Evolutionary conservation across 1,140 invertebrate genomes (phyloP).

Genomic region (Drosophila jambulina): DNA sequence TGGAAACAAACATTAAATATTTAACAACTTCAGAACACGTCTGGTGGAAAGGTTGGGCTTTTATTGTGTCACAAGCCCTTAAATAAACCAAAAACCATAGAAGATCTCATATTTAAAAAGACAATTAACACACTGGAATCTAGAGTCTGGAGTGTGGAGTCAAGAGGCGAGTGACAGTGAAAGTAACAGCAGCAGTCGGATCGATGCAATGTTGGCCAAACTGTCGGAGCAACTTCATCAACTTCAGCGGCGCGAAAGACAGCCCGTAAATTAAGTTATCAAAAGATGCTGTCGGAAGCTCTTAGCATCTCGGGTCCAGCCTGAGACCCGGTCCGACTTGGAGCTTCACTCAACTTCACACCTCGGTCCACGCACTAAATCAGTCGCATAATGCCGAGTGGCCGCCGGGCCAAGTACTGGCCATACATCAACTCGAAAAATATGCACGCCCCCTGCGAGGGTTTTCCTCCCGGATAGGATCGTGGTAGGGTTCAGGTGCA

Average conservation of each 20-base stretch:
- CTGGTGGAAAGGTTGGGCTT: background rate
- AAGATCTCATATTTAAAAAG: constrained; percentile 45
- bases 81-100: constrained; percentile 15
- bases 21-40: constrained; percentile 21
- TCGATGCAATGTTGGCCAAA: constrained; percentile 62
- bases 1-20: constrained; percentile 29
- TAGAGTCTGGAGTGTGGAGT: background rate
- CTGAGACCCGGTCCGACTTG: constrained; percentile 13
- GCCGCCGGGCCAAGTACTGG: constrained; percentile 37
- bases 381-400: constrained; percentile 73
- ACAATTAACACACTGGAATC: constrained; percentile 57
- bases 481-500: constrained; percentile 30
- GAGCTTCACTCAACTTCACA: constrained; percentile 74
- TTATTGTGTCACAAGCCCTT: background rate
- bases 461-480: constrained; percentile 13
- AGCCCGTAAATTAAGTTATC: constrained; percentile 78
- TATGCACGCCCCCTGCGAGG: constrained; percentile 65
- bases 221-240: constrained; percentile 66
- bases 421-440: constrained; percentile 72
- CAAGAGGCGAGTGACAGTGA: constrained; percentile 67
- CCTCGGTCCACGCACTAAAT: constrained; percentile 73
- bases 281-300: constrained; percentile 77
- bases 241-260: constrained; percentile 53
- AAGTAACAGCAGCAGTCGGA: constrained; percentile 56
- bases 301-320: constrained; percentile 63